Base-by-base conservation (phyloP, 2,888 invertebrate species). In the Toxonevra muliebris region DNA sequence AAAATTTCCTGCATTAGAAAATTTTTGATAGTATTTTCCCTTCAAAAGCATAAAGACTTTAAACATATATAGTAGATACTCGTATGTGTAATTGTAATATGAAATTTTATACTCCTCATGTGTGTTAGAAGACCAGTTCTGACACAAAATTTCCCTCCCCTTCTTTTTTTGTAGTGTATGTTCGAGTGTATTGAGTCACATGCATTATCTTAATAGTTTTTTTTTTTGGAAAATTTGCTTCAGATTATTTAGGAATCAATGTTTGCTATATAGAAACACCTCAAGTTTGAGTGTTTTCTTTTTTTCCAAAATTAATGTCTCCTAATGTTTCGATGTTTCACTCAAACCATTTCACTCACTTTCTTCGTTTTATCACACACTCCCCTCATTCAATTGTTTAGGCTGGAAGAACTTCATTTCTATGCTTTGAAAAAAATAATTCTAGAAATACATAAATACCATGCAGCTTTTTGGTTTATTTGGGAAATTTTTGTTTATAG, bases 81-180 rank as follows among this genome's bases (percentile, higher is more conserved):
- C 45, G 20, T 63, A 55, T 59, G 55, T 61, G 17, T 59, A 48
- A 41, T 61, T 67, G 52, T 74, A 57, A 72, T 60, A 3, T 63
- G 65, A 63, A 62, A 61, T 17, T 45, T 62, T 60, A 54, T 7
- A 58, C 61, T 57, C 8, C 13, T 1, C 2, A 48, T 20, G 48
- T 45, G 48, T 59, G 45, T 20, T n/a, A 13, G 15, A 11, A 43
- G 45, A 59, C 19, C 19, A 19, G 40, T 40, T 40, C 17, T 11
- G 4, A 11, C 7, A 53, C 17, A 57, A 57, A 9, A 20, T 41
- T 40, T 57, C 41, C 57, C 41, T 57, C 10, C 55, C 13, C 40
- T 15, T 13, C 15, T 17, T 40, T 40, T 17, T n/a, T 30, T 30
- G 3, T 30, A 30, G 3, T 30, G 2, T 30, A 30, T 7, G 30